A percentile compares a stretch with the other conserved stretches of the same genome.
phyloP scores from a whole-genome alignment of 2,888 invertebrate genomes.

The Protodeltote pygarga region DNA sequence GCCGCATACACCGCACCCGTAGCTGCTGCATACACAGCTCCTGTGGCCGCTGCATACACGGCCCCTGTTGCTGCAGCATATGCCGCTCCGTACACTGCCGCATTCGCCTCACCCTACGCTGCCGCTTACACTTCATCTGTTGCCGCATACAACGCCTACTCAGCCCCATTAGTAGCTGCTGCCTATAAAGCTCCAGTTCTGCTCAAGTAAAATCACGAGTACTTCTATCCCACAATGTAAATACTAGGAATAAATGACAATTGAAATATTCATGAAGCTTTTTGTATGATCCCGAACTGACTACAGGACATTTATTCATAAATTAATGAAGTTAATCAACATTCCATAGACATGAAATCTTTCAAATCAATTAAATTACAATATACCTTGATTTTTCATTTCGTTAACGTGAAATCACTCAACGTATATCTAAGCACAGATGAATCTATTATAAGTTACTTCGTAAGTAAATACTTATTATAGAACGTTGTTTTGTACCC shows the following conservation, averaged over 20 bases:
- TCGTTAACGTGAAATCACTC: too few relatives aligned
- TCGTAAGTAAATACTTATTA: constrained; percentile 20
- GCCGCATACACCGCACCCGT: constrained; percentile 57
- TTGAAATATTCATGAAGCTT: too few relatives aligned
- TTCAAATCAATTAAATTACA: too few relatives aligned
- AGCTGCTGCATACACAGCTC: constrained; percentile 57
- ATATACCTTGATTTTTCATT: too few relatives aligned
- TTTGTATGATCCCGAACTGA: too few relatives aligned
- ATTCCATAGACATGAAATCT: too few relatives aligned
- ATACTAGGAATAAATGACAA: not conserved
- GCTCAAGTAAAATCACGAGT: constrained; percentile 42
- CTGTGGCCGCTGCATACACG: constrained; percentile 59
- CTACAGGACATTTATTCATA: too few relatives aligned
- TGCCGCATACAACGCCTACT: constrained; percentile 49
- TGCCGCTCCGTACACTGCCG: constrained; percentile 57
- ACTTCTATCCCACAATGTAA: constrained; percentile 1
- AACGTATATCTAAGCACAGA: too few relatives aligned
- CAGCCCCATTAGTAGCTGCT: constrained; percentile 47
- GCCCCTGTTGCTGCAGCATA: constrained; percentile 67
- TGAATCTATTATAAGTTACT: too few relatives aligned
- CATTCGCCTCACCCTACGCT: constrained; percentile 29
- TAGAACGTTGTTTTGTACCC: too few relatives aligned
- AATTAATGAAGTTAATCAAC: too few relatives aligned
- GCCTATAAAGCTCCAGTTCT: constrained; percentile 55
- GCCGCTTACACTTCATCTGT: constrained; percentile 50